Conservation (phyloP, 2,113 vertebrate genomes). For the Verasper variegatus region DNA sequence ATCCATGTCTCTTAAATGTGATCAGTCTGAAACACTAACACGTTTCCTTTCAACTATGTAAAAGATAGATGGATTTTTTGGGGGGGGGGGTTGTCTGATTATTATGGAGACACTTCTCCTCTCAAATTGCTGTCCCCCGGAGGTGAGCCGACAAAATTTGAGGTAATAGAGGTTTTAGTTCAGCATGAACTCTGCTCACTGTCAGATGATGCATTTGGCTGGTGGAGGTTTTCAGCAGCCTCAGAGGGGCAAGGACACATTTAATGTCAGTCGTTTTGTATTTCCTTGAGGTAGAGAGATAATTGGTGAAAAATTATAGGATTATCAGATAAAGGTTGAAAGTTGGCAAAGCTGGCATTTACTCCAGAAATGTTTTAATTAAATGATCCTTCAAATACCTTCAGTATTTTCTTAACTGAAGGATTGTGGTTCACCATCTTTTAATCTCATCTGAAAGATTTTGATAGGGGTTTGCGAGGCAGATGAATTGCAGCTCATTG, state of each 20-base stretch:
- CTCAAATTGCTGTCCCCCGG: background rate
- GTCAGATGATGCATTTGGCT: conserved; percentile 24
- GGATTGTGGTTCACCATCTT: no score
- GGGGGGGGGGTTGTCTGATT: conserved; percentile 43
- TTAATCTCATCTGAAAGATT: background rate
- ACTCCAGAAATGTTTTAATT: conserved; percentile 16
- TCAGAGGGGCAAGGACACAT: background rate
- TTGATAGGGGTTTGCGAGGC: conserved; percentile 34
- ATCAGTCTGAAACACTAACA: background rate
- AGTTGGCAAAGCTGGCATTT: conserved; percentile 42
- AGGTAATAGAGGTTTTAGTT: conserved; percentile 33
- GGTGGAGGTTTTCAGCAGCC: background rate
- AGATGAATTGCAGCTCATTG: conserved; percentile 55
- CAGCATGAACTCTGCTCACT: conserved; percentile 33
- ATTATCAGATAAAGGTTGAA: conserved; percentile 34
- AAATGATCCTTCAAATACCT: conserved; percentile 28
- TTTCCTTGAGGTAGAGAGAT: conserved; percentile 46
- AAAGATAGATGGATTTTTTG: conserved; percentile 11
- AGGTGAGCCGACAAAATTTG: conserved; percentile 22
- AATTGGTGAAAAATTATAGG: conserved; percentile 38
- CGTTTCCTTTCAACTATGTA: background rate
- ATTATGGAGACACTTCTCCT: conserved; percentile 21
- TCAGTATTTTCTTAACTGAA: background rate
- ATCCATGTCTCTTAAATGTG: background rate
- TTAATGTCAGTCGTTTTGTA: conserved; percentile 32